Evolutionary conservation across 2,888 invertebrate species (phyloP).

Genomic region (Stegana nigrithorax): DNA sequence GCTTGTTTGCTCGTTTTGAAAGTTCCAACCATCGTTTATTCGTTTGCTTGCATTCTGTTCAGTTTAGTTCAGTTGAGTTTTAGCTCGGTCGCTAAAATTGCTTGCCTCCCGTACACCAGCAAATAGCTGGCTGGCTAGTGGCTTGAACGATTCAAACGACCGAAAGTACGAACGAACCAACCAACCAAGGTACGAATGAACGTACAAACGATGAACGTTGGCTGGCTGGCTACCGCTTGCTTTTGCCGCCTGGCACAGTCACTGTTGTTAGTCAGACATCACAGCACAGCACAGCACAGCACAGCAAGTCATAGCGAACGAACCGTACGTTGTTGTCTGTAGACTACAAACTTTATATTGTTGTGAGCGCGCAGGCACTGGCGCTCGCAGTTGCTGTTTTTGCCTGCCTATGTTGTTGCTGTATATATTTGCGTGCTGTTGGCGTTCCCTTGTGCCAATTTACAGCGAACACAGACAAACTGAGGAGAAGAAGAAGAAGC

Average conservation of each 20-base stretch:
- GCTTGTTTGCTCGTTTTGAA: conserved; percentile 43
- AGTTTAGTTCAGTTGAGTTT: not conserved
- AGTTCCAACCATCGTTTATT: conserved; percentile 20
- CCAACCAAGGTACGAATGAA: not conserved
- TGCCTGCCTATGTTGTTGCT: conserved; percentile 25
- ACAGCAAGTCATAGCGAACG: conserved; percentile 20
- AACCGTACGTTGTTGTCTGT: conserved; percentile 19
- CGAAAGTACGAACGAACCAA: not conserved
- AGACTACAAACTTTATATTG: too few relatives aligned
- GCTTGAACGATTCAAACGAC: not conserved
- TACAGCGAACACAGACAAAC: conserved; percentile 26
- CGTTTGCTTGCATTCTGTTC: not conserved
- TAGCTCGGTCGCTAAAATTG: conserved; percentile 61
- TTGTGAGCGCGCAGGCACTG: not conserved
- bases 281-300: conserved; percentile 9
- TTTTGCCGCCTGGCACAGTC: too few relatives aligned
- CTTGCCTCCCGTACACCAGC: conserved; percentile 63
- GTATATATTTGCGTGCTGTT: conserved; percentile 53
- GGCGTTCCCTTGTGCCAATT: conserved; percentile 59
- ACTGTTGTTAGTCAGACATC: conserved; percentile 29
- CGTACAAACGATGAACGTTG: not conserved
- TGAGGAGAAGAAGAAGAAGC: not conserved
- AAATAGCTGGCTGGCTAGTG: conserved; percentile 30
- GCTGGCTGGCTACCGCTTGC: not conserved
- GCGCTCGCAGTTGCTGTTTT: conserved; percentile 25